Percentiles rank a stretch among this genome's conserved stretches.
phyloP scores from a whole-genome alignment of 2,113 vertebrate genomes.

The Chloropsis hardwickii region DNA sequence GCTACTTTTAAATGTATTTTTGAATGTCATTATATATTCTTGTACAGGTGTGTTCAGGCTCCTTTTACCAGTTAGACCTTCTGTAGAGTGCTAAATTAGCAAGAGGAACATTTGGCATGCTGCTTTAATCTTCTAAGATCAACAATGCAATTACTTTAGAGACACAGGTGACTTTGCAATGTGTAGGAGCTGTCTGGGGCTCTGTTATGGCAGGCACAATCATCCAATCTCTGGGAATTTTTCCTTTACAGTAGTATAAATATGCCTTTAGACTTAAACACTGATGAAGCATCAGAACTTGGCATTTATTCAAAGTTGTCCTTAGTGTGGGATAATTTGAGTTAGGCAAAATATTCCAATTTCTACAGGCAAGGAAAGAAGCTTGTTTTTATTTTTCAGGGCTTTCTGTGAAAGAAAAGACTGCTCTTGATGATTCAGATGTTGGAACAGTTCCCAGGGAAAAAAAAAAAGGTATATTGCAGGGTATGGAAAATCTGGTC shows the following conservation, averaged over 20 bases:
- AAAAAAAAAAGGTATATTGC: neutral
- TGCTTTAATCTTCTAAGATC: neutral
- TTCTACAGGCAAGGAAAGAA: neutral
- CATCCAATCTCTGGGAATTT: neutral
- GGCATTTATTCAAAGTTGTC: slow-evolving; percentile 1
- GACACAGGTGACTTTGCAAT: slow-evolving; percentile 1
- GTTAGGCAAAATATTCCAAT: neutral
- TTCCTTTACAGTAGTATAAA: neutral
- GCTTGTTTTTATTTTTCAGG: slow-evolving; percentile 13
- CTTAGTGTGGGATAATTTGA: neutral
- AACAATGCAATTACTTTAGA: neutral
- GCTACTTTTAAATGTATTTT: neutral
- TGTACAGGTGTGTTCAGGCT: neutral
- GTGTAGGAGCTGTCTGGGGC: neutral
- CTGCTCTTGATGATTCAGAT: slow-evolving; percentile 1
- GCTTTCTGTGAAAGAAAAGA: neutral
- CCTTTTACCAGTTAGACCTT: neutral
- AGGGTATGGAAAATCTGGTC: neutral
- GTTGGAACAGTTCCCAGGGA: neutral
- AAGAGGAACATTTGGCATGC: neutral
- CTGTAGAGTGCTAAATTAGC: neutral
- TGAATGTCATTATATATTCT: neutral
- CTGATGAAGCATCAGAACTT: neutral
- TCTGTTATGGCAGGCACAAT: neutral
- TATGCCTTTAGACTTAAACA: neutral